Evolutionary conservation across 2,888 invertebrate species (phyloP).

Genomic region (Atherix ibis): DNA sequence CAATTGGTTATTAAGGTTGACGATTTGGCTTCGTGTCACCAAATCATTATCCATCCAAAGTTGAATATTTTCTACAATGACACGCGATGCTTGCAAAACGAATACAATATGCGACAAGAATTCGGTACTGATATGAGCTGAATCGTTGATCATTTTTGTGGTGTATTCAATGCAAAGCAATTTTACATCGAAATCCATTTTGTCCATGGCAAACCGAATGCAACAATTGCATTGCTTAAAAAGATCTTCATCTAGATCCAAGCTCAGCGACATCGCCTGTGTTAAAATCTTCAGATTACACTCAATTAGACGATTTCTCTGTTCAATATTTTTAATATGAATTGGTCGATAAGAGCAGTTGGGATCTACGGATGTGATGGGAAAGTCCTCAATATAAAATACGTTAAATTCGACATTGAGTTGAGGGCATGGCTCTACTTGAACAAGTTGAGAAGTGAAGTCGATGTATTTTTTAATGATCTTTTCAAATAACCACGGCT

Average conservation of each 20-base stretch:
- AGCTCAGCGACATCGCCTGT: slow-evolving; percentile 18
- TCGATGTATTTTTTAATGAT: slow-evolving; percentile 17
- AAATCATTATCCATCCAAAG: slow-evolving; percentile 18
- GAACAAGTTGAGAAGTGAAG: background rate
- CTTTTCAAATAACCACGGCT: slow-evolving; percentile 20
- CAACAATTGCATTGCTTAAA: slow-evolving; percentile 17
- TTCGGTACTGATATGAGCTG: slow-evolving; percentile 10
- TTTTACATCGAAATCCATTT: slow-evolving; percentile 19
- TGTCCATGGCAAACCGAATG: slow-evolving; percentile 18
- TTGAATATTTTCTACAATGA: slow-evolving; percentile 18
- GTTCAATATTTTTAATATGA: slow-evolving; percentile 2
- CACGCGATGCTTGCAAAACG: too few species aligned
- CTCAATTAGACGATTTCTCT: slow-evolving; percentile 12
- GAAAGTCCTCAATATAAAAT: slow-evolving; percentile 13
- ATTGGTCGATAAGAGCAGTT: slow-evolving; percentile 16
- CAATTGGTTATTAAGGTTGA: slow-evolving; percentile 2
- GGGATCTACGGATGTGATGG: slow-evolving; percentile 18
- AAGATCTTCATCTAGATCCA: slow-evolving; percentile 15
- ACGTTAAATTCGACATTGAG: slow-evolving; percentile 14
- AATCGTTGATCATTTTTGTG: slow-evolving; percentile 13
- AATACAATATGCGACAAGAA: too few species aligned
- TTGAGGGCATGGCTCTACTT: slow-evolving; percentile 6
- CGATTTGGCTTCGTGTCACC: slow-evolving; percentile 9
- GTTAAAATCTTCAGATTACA: slow-evolving; percentile 18
- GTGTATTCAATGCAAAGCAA: slow-evolving; percentile 19